phyloP scores from a whole-genome alignment of 92 coral and sea anemone species.

The Palythoa heliodiscus region DNA sequence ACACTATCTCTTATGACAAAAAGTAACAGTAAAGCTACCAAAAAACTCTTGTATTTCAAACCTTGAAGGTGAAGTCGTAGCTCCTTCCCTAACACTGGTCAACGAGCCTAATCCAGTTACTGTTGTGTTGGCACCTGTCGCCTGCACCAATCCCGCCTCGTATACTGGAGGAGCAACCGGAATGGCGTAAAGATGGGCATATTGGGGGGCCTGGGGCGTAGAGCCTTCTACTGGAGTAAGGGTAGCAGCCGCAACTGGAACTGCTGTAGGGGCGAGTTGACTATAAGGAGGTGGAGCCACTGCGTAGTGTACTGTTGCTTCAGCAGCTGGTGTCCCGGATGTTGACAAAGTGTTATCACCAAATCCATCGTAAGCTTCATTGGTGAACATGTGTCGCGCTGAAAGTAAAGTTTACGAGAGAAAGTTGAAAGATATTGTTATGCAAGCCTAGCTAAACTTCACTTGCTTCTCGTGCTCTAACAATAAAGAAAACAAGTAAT shows the following conservation, averaged over 20 bases:
- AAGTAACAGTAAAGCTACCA: no score
- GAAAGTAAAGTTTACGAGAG: not conserved
- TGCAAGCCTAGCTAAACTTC: not conserved
- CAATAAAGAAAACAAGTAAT: no score
- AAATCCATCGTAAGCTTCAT: slow-evolving; percentile 70
- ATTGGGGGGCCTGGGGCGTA: slow-evolving; percentile 39
- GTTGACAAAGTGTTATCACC: slow-evolving; percentile 49
- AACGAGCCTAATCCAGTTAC: slow-evolving; percentile 82
- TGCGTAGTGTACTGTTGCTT: slow-evolving; percentile 43
- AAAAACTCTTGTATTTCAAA: not conserved
- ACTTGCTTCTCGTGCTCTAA: not conserved
- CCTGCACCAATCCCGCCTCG: slow-evolving; percentile 32
- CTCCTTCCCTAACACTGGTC: slow-evolving; percentile 69
- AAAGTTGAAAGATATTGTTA: not conserved
- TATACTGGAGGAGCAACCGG: slow-evolving; percentile 72
- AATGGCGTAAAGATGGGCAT: slow-evolving; percentile 60
- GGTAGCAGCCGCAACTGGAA: slow-evolving; percentile 43
- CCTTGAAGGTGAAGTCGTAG: not conserved
- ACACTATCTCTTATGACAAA: no score
- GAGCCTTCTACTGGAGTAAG: slow-evolving; percentile 48
- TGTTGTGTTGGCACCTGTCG: slow-evolving; percentile 38
- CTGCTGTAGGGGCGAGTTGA: slow-evolving; percentile 39
- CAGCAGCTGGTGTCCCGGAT: slow-evolving; percentile 11
- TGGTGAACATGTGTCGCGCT: slow-evolving; percentile 77
- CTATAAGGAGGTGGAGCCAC: slow-evolving; percentile 86